Conservation (phyloP, 2,888 invertebrate species). For the Argyra leucocephala region DNA sequence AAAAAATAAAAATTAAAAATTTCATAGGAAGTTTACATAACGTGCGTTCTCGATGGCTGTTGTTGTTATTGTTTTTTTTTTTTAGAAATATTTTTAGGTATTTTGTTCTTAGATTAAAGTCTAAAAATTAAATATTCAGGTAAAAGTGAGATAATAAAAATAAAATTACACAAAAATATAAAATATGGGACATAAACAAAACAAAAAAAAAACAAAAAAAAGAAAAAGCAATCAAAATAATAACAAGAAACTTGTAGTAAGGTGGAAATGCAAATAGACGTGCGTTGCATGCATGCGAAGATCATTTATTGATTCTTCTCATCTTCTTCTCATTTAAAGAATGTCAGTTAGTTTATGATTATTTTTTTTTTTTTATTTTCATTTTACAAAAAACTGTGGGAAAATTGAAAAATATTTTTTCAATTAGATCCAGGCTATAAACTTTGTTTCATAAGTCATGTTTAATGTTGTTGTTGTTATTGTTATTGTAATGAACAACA, state of each 20-base stretch:
- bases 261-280: constrained; percentile 6
- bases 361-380: not conserved
- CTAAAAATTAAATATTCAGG: not conserved
- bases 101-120: not conserved
- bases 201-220: not conserved
- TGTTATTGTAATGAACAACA: not conserved
- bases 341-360: too few relatives aligned
- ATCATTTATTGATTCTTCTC: constrained; percentile 1
- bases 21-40: constrained; percentile 3
- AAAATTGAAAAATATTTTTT: not conserved
- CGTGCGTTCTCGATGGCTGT: not conserved
- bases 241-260: too few relatives aligned
- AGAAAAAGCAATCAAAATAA: not conserved
- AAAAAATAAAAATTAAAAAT: not conserved
- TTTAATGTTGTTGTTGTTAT: too few relatives aligned
- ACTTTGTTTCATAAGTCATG: not conserved
- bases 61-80: not conserved
- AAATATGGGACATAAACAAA: not conserved
- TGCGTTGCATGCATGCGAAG: not conserved
- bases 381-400: not conserved
- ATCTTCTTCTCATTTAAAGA: not conserved
- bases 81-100: not conserved
- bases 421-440: not conserved
- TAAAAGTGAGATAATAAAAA: not conserved
- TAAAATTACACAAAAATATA: not conserved